Evolutionary conservation across 2,113 vertebrate genomes (phyloP).

Genomic region (Mirounga angustirostris): DNA sequence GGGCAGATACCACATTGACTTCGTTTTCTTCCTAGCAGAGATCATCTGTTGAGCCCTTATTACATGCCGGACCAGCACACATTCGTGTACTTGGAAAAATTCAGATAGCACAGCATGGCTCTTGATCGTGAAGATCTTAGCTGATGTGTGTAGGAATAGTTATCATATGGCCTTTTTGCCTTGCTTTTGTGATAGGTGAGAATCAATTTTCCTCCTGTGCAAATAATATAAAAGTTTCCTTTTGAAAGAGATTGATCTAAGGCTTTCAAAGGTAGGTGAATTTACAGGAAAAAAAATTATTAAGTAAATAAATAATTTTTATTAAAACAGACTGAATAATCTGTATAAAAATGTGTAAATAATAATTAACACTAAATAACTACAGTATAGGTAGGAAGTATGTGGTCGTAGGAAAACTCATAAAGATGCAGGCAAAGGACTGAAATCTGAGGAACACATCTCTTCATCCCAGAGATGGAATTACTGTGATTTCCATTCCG

Average conservation of each 20-base stretch:
- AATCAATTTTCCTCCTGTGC: background rate
- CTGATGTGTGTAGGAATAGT: background rate
- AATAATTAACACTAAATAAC: background rate
- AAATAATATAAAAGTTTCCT: background rate
- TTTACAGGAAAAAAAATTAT: background rate
- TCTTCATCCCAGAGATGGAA: background rate
- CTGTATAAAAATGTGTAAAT: background rate
- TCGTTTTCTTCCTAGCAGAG: background rate
- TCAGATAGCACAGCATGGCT: rapidly evolving
- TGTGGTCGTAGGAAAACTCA: background rate
- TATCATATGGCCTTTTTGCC: background rate
- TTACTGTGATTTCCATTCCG: background rate
- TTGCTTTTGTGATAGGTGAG: background rate
- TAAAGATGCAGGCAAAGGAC: rapidly evolving
- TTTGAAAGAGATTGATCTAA: background rate
- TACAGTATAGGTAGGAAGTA: rapidly evolving
- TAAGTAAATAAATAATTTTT: background rate
- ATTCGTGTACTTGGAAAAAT: background rate
- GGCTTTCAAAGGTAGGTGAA: background rate
- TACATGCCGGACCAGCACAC: rapidly evolving
- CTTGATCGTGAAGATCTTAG: background rate
- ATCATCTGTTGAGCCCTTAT: background rate
- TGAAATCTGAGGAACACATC: background rate
- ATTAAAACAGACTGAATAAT: background rate
- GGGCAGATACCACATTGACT: background rate